phyloP scores from a whole-genome alignment of 2,797 vertebrate genomes.

The Heterohyrax brucei region DNA sequence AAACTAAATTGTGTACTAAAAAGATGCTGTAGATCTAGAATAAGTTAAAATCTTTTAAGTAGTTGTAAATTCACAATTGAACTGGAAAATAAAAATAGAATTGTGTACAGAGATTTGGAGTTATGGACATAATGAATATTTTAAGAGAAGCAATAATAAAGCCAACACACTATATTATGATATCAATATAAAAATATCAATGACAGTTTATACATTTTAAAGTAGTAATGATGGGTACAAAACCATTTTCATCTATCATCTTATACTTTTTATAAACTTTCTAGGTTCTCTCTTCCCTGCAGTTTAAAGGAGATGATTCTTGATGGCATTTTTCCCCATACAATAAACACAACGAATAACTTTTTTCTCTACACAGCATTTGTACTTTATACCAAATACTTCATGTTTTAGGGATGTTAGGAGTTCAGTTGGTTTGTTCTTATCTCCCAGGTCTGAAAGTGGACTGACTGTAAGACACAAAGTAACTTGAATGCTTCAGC shows the following conservation, averaged over 20 bases:
- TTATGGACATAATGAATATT: neutral
- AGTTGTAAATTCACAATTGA: neutral
- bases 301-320: neutral
- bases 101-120: neutral
- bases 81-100: slow-evolving; percentile 8
- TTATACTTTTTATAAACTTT: slow-evolving; percentile 2
- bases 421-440: neutral
- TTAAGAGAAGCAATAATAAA: slow-evolving; percentile 38
- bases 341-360: neutral
- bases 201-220: neutral
- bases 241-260: slow-evolving; percentile 5
- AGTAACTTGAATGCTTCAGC: neutral
- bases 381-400: neutral
- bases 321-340: neutral
- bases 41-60: slow-evolving; percentile 18
- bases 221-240: neutral
- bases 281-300: neutral
- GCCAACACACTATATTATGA: neutral
- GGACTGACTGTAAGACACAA: neutral
- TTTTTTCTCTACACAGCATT: neutral
- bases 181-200: slow-evolving; percentile 47
- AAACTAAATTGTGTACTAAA: slow-evolving; percentile 19
- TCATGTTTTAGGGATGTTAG: neutral
- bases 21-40: neutral
- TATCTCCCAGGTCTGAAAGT: slow-evolving; percentile 1